A percentile compares a stretch with the other conserved stretches of the same genome.
These are phyloP conservation scores for Phengaris arion DNA, from an alignment of 2,888 invertebrate genomes.

Conservation along the genomic window DNA sequence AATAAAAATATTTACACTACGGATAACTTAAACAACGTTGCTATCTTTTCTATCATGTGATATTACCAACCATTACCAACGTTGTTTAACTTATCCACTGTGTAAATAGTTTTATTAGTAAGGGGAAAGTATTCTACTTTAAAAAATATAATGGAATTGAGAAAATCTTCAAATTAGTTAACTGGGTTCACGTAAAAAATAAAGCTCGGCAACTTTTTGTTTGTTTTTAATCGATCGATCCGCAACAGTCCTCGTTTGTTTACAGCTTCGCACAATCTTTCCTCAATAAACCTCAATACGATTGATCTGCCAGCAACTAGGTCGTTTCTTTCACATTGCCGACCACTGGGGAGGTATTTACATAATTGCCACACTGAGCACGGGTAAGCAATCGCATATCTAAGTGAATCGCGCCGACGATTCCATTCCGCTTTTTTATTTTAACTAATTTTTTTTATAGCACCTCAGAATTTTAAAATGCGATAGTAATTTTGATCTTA, in stretches of 20 bases:
- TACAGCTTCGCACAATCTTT: constrained; percentile 15
- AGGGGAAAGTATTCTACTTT: no score
- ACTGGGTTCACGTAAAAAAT: neutral
- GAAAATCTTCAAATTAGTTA: neutral
- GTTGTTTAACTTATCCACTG: no score
- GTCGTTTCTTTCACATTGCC: constrained; percentile 20
- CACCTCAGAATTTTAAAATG: neutral
- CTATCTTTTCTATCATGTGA: no score
- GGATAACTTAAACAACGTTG: no score
- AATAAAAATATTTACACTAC: no score
- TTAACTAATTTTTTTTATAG: neutral
- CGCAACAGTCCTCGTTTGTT: constrained; percentile 10
- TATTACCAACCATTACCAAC: no score
- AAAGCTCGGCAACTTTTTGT: neutral
- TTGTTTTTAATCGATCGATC: constrained; percentile 8
- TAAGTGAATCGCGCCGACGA: constrained; percentile 16
- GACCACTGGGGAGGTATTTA: constrained; percentile 20
- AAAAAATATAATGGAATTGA: no score
- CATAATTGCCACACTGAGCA: constrained; percentile 15
- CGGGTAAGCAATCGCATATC: constrained; percentile 19
- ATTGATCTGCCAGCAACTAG: constrained; percentile 22
- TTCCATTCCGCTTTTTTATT: neutral
- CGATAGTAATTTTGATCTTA: neutral
- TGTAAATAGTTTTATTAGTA: no score
- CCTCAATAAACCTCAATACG: constrained; percentile 12